Evolutionary conservation across 2,888 invertebrate species (phyloP), one percentile per base, ranked within the genome.

Genomic region (Odontomyia ornata): DNA sequence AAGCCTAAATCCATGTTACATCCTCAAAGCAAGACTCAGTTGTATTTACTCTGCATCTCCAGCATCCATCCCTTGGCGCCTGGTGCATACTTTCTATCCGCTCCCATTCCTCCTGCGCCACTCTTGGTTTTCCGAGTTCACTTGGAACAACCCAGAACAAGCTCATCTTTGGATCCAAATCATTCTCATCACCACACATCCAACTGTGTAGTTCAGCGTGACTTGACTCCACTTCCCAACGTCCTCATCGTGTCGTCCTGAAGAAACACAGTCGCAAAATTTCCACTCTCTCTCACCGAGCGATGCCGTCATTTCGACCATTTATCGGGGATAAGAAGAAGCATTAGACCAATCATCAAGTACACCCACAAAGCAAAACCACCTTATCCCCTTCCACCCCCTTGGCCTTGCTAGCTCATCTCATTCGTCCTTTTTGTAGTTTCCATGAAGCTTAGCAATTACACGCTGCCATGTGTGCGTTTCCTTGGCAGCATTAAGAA

Each of bases 251-350:
- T 18, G 0, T 23, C 67, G 5, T 43, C 57, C 23, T 4, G 21
- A 60, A 7, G 43, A 67, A 43, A 2, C 15, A 27, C 13, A 30
- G 7, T 30, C 36, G 28, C 67, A 21, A 18, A 9, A 4, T 27
- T 11, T 1, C 67, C 21, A 18, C 43, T 0, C 43, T 27, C 46
- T 23, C 3, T 28, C 30, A 25, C 36, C 36, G 36, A 64, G n/a
- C 25, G 7, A 64, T 15, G 2, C 43, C 46, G 67, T 67, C 36
- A 72, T 72, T 60, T 78, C 76, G 64, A 72, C 76, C 71, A 76
- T 78, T 76, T 77, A 76, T 73, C 73, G 73, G 18, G 57, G 60
- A 28, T 57, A 60, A 73, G 57, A 72, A 57, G 56, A 72, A 72
- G 46, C 72, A 72, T 72, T 72, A 72, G 72, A 72, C 72, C 72